phyloP scores from a whole-genome alignment of 2,797 vertebrate species.

The Discoglossus pictus region DNA sequence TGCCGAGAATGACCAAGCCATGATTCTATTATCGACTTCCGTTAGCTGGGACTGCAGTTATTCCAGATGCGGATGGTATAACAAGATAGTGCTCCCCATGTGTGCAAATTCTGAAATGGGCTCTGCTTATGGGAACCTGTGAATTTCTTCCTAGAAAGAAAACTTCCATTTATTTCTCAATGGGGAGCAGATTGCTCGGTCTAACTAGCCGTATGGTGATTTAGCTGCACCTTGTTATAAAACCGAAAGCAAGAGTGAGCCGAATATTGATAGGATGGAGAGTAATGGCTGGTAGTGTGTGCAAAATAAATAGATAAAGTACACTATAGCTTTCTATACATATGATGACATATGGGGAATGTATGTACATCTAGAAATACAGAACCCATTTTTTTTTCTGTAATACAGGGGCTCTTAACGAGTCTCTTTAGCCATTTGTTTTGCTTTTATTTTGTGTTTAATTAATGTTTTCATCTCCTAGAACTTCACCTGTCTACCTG shows the following conservation, averaged over 20 bases:
- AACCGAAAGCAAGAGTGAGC: background rate
- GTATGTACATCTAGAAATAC: no score
- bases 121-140: conserved; percentile 33
- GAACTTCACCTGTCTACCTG: no score
- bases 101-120: conserved; percentile 32
- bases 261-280: background rate
- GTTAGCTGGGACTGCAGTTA: conserved; percentile 24
- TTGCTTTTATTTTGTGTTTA: no score
- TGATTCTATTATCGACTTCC: conserved; percentile 39
- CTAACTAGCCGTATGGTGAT: conserved; percentile 21
- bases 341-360: no score
- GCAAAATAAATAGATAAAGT: no score
- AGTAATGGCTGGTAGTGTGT: no score
- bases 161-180: conserved; percentile 43
- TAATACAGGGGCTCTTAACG: no score
- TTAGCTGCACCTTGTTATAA: conserved; percentile 18
- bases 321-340: no score
- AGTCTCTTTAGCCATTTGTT: no score
- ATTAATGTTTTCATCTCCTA: no score
- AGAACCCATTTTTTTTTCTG: no score
- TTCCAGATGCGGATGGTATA: conserved; percentile 40
- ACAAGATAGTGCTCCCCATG: conserved; percentile 37
- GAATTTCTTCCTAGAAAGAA: conserved; percentile 22
- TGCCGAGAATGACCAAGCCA: conserved; percentile 12
- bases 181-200: conserved; percentile 29